Percentiles rank a stretch among this genome's conserved stretches.
These are phyloP conservation scores for Pandemis heparana DNA, from an alignment of 2,888 invertebrate genomes.

Conservation along the genomic window DNA sequence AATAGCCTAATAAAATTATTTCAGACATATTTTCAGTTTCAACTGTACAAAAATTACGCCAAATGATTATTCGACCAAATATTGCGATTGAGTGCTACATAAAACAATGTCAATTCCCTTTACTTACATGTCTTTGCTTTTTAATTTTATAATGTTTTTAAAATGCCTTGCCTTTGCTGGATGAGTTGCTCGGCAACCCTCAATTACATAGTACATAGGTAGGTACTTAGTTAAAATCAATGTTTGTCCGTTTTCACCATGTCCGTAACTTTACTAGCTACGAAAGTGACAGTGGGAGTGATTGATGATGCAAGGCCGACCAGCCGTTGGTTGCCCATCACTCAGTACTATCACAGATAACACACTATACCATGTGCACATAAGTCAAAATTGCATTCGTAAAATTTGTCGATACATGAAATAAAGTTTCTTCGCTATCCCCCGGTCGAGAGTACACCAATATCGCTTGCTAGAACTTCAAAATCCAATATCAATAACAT, in stretches of 20 bases:
- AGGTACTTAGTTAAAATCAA: not conserved
- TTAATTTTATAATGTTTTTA: too few relatives aligned
- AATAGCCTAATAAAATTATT: too few relatives aligned
- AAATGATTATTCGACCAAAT: too few relatives aligned
- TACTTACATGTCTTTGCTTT: too few relatives aligned
- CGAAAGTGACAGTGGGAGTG: not conserved
- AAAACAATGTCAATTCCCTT: too few relatives aligned
- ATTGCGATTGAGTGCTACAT: too few relatives aligned
- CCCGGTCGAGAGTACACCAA: slow-evolving; percentile 14
- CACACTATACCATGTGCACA: too few relatives aligned
- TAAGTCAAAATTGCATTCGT: slow-evolving; percentile 10
- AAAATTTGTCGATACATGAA: slow-evolving; percentile 15
- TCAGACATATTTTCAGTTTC: too few relatives aligned
- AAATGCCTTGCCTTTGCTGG: not conserved
- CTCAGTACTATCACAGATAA: too few relatives aligned
- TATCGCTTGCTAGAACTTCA: slow-evolving; percentile 32
- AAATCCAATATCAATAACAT: slow-evolving; percentile 45
- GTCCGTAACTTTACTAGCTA: not conserved
- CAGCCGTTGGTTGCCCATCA: not conserved
- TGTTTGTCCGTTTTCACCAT: not conserved
- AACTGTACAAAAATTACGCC: too few relatives aligned
- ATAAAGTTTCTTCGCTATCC: slow-evolving; percentile 17
- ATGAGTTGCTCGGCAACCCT: too few relatives aligned
- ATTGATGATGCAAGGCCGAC: not conserved
- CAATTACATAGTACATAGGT: too few relatives aligned